A percentile compares a stretch with the other conserved stretches of the same genome.
Conservation (phyloP, 1,140 invertebrate species). For the Psilanteris sp. region DNA sequence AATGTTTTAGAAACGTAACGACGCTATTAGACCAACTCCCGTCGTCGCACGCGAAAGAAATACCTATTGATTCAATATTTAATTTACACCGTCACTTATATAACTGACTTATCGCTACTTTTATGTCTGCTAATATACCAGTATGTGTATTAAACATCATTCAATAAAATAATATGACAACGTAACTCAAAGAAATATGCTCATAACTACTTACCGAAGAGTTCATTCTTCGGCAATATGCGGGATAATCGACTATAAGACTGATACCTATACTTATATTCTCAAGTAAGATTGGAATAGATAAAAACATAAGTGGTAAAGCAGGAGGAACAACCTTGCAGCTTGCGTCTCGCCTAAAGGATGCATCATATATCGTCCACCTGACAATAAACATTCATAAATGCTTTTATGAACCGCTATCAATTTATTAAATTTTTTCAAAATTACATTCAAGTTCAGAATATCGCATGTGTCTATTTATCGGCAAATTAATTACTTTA, state of each 20-base stretch:
- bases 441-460: too few species aligned
- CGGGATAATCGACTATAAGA: conserved; percentile 64
- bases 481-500: too few species aligned
- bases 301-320: conserved; percentile 65
- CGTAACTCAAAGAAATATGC: conserved; percentile 45
- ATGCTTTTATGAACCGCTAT: conserved; percentile 27
- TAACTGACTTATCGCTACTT: conserved; percentile 13
- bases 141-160: conserved; percentile 28
- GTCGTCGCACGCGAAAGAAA: background rate
- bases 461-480: too few species aligned
- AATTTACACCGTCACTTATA: too few species aligned
- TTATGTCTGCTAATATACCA: conserved; percentile 14
- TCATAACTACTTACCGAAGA: conserved; percentile 36
- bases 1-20: conserved; percentile 38
- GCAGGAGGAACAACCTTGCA: conserved; percentile 57
- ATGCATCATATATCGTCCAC: conserved; percentile 51
- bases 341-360: conserved; percentile 64
- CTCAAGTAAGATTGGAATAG: conserved; percentile 63
- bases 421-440: conserved; percentile 24
- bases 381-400: conserved; percentile 62
- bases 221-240: conserved; percentile 47
- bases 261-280: conserved; percentile 65
- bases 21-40: conserved; percentile 8
- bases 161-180: conserved; percentile 59
- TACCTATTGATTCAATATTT: background rate